Percentiles rank a stretch among this genome's conserved stretches.
These are phyloP conservation scores for Hypercompe scribonia DNA, from an alignment of 2,888 invertebrate species.

Conservation along the genomic window DNA sequence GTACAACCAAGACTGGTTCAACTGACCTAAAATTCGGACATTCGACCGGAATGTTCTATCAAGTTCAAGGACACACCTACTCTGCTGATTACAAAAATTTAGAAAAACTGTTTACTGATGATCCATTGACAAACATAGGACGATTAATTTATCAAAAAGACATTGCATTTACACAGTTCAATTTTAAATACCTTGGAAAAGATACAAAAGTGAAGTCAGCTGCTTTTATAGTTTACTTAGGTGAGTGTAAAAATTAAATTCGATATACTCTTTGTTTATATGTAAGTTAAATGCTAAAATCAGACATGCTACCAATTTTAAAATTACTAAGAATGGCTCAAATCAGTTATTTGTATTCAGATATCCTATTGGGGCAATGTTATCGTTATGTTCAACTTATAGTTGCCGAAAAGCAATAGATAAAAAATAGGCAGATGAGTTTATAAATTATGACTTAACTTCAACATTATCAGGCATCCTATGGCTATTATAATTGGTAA, in stretches of 20 bases:
- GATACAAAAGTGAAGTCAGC: conserved; percentile 76
- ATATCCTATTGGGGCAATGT: too few species aligned
- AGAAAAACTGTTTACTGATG: conserved; percentile 58
- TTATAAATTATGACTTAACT: too few species aligned
- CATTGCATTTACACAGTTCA: conserved; percentile 79
- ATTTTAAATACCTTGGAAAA: conserved; percentile 79
- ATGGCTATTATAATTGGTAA: background rate
- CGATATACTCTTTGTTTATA: background rate
- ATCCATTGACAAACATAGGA: conserved; percentile 55
- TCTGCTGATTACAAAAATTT: conserved; percentile 75
- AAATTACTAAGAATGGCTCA: too few species aligned
- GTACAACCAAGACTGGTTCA: conserved; percentile 46
- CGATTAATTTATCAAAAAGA: conserved; percentile 68
- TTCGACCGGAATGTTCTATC: conserved; percentile 82
- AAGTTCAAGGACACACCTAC: conserved; percentile 83
- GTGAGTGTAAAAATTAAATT: too few species aligned
- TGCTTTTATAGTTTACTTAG: conserved; percentile 69
- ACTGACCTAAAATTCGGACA: conserved; percentile 76
- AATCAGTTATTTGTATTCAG: too few species aligned
- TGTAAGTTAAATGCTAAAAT: background rate
- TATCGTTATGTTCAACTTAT: too few species aligned
- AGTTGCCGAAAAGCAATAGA: background rate
- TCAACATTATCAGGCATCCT: too few species aligned
- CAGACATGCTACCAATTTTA: too few species aligned
- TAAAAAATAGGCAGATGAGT: background rate